Conservation (phyloP, 2,797 vertebrate genomes). For the Urosaurus nigricauda region DNA sequence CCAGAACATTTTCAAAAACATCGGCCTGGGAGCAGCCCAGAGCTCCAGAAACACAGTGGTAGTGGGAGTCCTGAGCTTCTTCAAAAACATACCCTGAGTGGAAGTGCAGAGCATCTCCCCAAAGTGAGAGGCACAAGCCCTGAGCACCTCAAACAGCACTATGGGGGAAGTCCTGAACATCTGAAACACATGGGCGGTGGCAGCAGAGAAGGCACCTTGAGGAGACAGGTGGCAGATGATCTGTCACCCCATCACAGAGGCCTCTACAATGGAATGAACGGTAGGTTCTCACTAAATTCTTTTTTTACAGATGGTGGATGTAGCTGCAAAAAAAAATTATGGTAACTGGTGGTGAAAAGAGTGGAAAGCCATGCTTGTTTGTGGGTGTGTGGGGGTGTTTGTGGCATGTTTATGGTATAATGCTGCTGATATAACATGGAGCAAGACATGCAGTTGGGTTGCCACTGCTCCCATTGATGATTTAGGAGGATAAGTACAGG, state of each 20-base stretch:
- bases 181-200: constrained; percentile 83
- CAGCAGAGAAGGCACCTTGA: constrained; percentile 86
- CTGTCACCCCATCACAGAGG: constrained; percentile 89
- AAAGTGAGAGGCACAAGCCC: constrained; percentile 90
- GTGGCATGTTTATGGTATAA: background rate
- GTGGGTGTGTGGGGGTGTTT: no score
- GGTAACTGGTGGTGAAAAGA: background rate
- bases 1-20: constrained; percentile 91
- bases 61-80: constrained; percentile 82
- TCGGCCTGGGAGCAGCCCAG: constrained; percentile 83
- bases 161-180: constrained; percentile 83
- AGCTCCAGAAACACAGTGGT: constrained; percentile 81
- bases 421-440: background rate
- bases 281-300: constrained; percentile 80
- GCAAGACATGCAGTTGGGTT: rapidly evolving
- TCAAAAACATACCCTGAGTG: constrained; percentile 82
- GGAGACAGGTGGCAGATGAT: constrained; percentile 87
- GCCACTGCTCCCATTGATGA: background rate
- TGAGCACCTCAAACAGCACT: constrained; percentile 88
- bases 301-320: background rate
- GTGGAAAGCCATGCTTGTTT: background rate
- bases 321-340: background rate
- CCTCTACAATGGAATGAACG: constrained; percentile 98
- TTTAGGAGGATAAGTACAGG: background rate
- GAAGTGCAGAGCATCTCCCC: constrained; percentile 89